A percentile compares a stretch with the other conserved stretches of the same genome.
These are phyloP conservation scores for Mastigias papua DNA, from an alignment of 30 jellyfish, hydroid and myxozoan genomes.

Conservation along the genomic window DNA sequence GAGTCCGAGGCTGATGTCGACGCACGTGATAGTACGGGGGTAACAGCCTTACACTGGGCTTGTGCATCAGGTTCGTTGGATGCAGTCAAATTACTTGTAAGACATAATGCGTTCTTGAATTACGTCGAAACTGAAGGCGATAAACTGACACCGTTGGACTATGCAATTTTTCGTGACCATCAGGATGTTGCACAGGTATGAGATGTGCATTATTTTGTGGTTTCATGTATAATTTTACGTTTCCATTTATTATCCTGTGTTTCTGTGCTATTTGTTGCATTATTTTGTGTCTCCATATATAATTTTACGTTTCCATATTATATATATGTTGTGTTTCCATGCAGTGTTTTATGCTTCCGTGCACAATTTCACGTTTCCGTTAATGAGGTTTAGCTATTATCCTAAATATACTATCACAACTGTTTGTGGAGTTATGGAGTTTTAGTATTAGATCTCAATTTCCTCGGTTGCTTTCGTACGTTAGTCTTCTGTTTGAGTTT, in stretches of 20 bases:
- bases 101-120: conserved; percentile 84
- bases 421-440: too few relatives aligned
- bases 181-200: conserved; percentile 94
- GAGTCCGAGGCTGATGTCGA: conserved; percentile 94
- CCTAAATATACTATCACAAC: too few relatives aligned
- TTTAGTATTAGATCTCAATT: too few relatives aligned
- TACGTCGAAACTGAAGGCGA: conserved; percentile 87
- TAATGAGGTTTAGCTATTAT: too few relatives aligned
- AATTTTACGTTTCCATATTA: neutral
- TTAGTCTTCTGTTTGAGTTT: too few relatives aligned
- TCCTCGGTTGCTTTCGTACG: too few relatives aligned
- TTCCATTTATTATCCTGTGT: neutral
- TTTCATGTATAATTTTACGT: neutral
- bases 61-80: conserved; percentile 97
- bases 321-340: neutral
- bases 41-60: conserved; percentile 98
- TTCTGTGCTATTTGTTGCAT: neutral
- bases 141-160: conserved; percentile 91
- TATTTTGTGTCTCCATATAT: neutral
- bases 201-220: neutral
- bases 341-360: too few relatives aligned
- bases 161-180: conserved; percentile 90
- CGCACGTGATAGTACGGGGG: conserved; percentile 89
- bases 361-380: too few relatives aligned
- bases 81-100: conserved; percentile 91